phyloP scores from a whole-genome alignment of 2,113 vertebrate species.

The Pedetes capensis region DNA sequence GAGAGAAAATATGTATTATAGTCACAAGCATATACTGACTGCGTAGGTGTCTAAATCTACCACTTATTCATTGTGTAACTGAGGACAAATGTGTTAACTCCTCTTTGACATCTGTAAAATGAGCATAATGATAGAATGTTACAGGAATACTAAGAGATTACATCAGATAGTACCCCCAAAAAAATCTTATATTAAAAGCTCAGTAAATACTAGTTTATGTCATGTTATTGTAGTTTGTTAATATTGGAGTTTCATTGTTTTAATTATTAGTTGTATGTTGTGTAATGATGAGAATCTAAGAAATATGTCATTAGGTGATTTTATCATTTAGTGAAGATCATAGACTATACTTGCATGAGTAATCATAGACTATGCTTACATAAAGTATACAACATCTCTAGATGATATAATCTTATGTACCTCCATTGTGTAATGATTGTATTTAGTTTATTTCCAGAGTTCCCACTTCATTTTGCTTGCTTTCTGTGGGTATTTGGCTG shows the following conservation, averaged over 20 bases:
- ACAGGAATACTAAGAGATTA: not conserved
- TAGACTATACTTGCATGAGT: not conserved
- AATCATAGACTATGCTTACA: not conserved
- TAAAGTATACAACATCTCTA: not conserved
- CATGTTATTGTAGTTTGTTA: not conserved
- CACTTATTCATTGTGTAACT: not conserved
- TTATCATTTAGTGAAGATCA: not conserved
- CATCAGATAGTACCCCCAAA: not conserved
- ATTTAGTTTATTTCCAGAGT: conserved; percentile 29
- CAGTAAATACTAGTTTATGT: not conserved
- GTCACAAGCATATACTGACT: not conserved
- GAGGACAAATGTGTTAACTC: not conserved
- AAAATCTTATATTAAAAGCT: not conserved
- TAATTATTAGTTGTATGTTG: not conserved
- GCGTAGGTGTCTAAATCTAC: not conserved
- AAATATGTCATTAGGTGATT: not conserved
- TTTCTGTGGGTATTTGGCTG: not conserved
- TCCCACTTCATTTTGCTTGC: not conserved
- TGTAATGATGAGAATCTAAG: not conserved
- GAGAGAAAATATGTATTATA: not conserved
- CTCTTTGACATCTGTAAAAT: not conserved
- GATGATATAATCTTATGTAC: not conserved
- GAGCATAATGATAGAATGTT: not conserved
- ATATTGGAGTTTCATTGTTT: conserved; percentile 40
- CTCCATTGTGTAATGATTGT: not conserved